phyloP scores from a whole-genome alignment of 2,888 invertebrate genomes.

The Tenthredo notha region DNA sequence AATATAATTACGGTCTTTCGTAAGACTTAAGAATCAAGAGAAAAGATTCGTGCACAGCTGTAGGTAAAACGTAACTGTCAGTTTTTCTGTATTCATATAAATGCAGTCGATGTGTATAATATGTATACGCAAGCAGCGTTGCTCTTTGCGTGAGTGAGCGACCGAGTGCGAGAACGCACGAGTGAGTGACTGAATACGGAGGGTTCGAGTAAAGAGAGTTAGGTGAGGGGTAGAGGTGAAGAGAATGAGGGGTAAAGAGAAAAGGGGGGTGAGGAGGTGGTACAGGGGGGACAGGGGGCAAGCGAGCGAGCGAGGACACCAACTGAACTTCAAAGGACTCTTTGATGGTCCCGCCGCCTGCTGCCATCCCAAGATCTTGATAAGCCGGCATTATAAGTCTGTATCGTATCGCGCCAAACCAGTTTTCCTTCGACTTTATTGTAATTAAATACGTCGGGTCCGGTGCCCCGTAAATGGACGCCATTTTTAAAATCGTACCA shows the following conservation, averaged over 20 bases:
- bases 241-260: slow-evolving; percentile 42
- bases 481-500: slow-evolving; percentile 15
- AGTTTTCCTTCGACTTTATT: slow-evolving; percentile 69
- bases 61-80: slow-evolving; percentile 34
- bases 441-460: slow-evolving; percentile 72
- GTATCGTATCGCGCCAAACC: slow-evolving; percentile 70
- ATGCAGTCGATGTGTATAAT: neutral
- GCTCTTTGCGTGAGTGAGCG: slow-evolving; percentile 24
- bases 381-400: slow-evolving; percentile 74
- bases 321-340: slow-evolving; percentile 76
- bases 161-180: neutral
- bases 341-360: slow-evolving; percentile 75
- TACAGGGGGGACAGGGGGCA: neutral
- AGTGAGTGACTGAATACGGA: slow-evolving; percentile 43
- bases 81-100: neutral
- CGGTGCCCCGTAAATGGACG: slow-evolving; percentile 62
- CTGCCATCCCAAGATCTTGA: slow-evolving; percentile 75
- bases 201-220: slow-evolving; percentile 25
- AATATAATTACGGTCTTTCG: neutral
- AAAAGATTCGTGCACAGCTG: slow-evolving; percentile 24
- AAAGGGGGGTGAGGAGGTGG: slow-evolving; percentile 19
- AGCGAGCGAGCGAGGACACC: slow-evolving; percentile 67
- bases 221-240: slow-evolving; percentile 39
- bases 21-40: neutral
- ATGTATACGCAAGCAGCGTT: neutral